phyloP scores from a whole-genome alignment of 2,888 invertebrate genomes.

The Andrena bicolor region DNA sequence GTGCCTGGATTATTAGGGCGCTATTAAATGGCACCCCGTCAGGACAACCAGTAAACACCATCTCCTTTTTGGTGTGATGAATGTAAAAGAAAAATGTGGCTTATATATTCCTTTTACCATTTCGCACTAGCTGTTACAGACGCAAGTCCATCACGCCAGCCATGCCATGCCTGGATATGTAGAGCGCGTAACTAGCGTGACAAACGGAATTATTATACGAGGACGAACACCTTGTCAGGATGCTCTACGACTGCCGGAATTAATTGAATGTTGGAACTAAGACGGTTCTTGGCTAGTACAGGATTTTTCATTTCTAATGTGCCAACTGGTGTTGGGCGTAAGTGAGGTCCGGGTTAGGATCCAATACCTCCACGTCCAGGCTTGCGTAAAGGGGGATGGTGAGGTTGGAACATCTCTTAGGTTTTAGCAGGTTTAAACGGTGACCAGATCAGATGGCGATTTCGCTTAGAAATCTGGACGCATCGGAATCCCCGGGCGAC shows the following conservation, averaged over 20 bases:
- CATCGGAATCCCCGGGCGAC: slow-evolving; percentile 47
- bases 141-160: slow-evolving; percentile 33
- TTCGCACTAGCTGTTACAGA: background rate
- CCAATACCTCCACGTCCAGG: too few relatives aligned
- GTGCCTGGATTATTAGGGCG: too few relatives aligned
- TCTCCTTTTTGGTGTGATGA: background rate
- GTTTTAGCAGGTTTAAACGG: slow-evolving; percentile 24
- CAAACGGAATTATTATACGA: slow-evolving; percentile 77
- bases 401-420: background rate
- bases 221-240: slow-evolving; percentile 67
- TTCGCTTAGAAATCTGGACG: slow-evolving; percentile 40
- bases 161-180: slow-evolving; percentile 71
- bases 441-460: slow-evolving; percentile 28
- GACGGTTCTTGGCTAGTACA: slow-evolving; percentile 50
- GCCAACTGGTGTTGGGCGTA: slow-evolving; percentile 12
- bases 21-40: too few relatives aligned
- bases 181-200: slow-evolving; percentile 79
- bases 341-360: too few relatives aligned
- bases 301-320: too few relatives aligned
- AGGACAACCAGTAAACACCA: background rate
- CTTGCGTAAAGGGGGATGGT: background rate
- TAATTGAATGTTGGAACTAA: slow-evolving; percentile 67
- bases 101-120: background rate
- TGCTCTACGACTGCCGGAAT: slow-evolving; percentile 60
- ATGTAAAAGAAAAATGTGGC: background rate